Evolutionary conservation across 2,113 vertebrate genomes (phyloP), one percentile per base, ranked within the genome.

Genomic region (Gnathonemus echidnorhynchus): DNA sequence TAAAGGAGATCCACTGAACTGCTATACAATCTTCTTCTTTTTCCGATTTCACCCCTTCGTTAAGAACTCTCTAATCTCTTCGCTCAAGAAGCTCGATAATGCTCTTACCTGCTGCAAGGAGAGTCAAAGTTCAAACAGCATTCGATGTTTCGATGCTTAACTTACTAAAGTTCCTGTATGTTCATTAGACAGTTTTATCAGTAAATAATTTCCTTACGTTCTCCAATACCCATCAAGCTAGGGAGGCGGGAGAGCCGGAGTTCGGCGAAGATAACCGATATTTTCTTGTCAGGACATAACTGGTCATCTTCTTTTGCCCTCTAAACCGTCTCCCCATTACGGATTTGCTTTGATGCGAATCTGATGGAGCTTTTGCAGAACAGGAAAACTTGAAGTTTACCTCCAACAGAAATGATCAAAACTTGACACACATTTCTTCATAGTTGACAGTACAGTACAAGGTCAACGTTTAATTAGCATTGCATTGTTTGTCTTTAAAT

Each of bases 151-250:
- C 95, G 95, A 96, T 96, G 96, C 95, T 96, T 96, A 96, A 96
- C 96, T 96, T 95, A 95, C 95, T 92, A 93, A 96, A 96, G 94
- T 96, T 96, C 95, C 95, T 96, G 95, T 95, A 95, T 96, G 96
- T 96, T 96, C 95, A 96, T 96, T 96, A 96, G 96, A 96, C 95
- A 95, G 95, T 94, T 96, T 96, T 96, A 96, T 96, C 96, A 93
- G 95, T 90, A 90, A 94, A 94, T 94, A 95, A 94, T 95, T 94
- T 94, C 93, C 95, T 95, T 95, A 95, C 95, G 93, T 95, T 95
- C 94, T 92, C 95, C 95, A 96, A 96, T 96, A 96, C 91, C 95
- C 95, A 95, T 96, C 95, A 94, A 95, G 95, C 95, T 94, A 92
- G 90, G 90, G 91, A 89, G 89, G 93, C 93, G 92, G 93, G 91